These are phyloP conservation scores for Zootermopsis nevadensis DNA, from an alignment of 2,888 invertebrate genomes.

Conservation along the genomic window DNA sequence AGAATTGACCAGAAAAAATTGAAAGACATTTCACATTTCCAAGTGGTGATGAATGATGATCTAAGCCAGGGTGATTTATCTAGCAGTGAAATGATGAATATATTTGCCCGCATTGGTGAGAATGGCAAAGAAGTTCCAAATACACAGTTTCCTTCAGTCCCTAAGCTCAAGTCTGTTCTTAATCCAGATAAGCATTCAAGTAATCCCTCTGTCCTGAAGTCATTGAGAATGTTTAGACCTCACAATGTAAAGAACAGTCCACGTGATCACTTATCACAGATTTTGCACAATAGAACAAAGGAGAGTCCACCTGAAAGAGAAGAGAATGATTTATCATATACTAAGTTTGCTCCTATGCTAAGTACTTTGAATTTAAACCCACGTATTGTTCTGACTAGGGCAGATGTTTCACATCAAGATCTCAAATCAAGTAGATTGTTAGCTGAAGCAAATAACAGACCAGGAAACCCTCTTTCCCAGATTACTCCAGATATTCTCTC, in stretches of 20 bases:
- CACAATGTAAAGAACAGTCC: slow-evolving; percentile 59
- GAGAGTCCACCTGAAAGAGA: slow-evolving; percentile 46
- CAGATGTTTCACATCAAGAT: slow-evolving; percentile 26
- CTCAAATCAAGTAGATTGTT: slow-evolving; percentile 15
- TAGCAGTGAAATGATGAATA: slow-evolving; percentile 46
- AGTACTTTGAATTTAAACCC: slow-evolving; percentile 63
- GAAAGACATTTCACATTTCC: slow-evolving; percentile 45
- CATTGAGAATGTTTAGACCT: slow-evolving; percentile 67
- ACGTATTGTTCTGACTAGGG: slow-evolving; percentile 60
- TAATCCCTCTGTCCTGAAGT: slow-evolving; percentile 67
- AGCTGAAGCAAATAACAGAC: slow-evolving; percentile 7
- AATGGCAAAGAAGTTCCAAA: slow-evolving; percentile 41
- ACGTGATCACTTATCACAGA: slow-evolving; percentile 48
- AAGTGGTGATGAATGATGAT: slow-evolving; percentile 46
- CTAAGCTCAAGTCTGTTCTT: slow-evolving; percentile 52
- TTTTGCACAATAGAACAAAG: slow-evolving; percentile 7
- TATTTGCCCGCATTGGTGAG: slow-evolving; percentile 45
- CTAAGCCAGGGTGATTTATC: slow-evolving; percentile 30
- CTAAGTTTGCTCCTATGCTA: slow-evolving; percentile 58
- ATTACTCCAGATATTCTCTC: slow-evolving; percentile 58
- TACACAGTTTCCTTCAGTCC: neutral
- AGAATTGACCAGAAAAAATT: slow-evolving; percentile 30
- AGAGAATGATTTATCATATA: neutral
- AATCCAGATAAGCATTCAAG: slow-evolving; percentile 62
- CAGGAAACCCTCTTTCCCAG: slow-evolving; percentile 53